Conservation (phyloP, 2,888 invertebrate species). For the Drosophila siamana region DNA sequence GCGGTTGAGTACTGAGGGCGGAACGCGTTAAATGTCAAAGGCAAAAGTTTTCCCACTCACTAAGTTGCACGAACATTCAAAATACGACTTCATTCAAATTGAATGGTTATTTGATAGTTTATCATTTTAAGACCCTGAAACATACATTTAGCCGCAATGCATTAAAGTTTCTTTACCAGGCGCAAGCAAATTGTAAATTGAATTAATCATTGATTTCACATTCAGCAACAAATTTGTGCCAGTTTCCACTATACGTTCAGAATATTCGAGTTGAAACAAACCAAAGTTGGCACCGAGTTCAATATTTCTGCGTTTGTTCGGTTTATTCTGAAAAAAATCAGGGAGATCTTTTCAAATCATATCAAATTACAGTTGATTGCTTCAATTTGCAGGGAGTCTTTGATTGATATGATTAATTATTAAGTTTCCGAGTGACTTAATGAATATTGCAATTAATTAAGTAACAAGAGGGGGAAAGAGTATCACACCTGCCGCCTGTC, state of each 20-base stretch:
- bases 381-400: conserved; percentile 11
- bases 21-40: conserved; percentile 30
- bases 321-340: neutral
- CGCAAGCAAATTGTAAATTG: neutral
- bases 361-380: conserved; percentile 27
- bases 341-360: conserved; percentile 1
- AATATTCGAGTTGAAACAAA: conserved; percentile 10
- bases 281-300: neutral
- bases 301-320: conserved; percentile 5
- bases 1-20: neutral
- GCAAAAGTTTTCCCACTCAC: conserved; percentile 7
- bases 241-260: neutral
- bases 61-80: neutral
- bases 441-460: conserved; percentile 20
- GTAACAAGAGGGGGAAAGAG: neutral
- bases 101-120: neutral
- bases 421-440: neutral
- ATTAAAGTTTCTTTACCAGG: too few species aligned
- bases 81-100: conserved; percentile 3
- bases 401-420: conserved; percentile 26
- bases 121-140: neutral
- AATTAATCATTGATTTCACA: neutral
- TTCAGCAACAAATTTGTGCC: neutral
- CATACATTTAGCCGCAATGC: too few species aligned
- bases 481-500: conserved; percentile 11